Conservation (phyloP, 2,113 vertebrate species). For the Hirundichthys speculiger region DNA sequence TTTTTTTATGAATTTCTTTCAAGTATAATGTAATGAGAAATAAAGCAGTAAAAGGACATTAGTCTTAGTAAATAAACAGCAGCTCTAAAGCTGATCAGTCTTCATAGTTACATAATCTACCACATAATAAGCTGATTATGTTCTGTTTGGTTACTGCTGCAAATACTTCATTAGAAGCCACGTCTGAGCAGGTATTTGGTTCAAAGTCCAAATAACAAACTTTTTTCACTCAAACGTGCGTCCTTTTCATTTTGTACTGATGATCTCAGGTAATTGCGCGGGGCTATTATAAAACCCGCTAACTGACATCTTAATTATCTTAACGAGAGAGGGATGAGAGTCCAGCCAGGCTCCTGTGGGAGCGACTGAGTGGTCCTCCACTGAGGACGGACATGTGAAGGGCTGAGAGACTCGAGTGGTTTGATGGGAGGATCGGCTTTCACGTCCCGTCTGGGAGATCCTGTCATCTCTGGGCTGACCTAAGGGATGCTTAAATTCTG, state of each 20-base stretch:
- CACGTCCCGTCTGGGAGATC: conserved; percentile 63
- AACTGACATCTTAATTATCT: conserved; percentile 65
- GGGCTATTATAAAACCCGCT: conserved; percentile 33
- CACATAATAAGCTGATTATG: no score
- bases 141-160: no score
- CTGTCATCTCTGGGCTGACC: conserved; percentile 30
- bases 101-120: no score
- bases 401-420: conserved; percentile 48
- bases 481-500: conserved; percentile 32
- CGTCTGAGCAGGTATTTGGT: no score
- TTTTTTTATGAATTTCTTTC: no score
- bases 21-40: no score
- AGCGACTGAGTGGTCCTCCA: conserved; percentile 45
- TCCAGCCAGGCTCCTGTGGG: conserved; percentile 44
- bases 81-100: no score
- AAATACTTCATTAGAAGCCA: no score
- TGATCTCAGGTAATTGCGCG: conserved; percentile 17
- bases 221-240: conserved; percentile 13
- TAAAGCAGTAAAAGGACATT: no score
- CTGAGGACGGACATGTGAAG: conserved; percentile 54
- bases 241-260: neutral
- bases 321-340: conserved; percentile 45
- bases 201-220: neutral
- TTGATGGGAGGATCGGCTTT: conserved; percentile 67
- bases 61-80: no score